Evolutionary conservation across 2,797 vertebrate species (phyloP), one percentile per base, ranked within the genome.

Genomic region (Sarcophilus harrisii): DNA sequence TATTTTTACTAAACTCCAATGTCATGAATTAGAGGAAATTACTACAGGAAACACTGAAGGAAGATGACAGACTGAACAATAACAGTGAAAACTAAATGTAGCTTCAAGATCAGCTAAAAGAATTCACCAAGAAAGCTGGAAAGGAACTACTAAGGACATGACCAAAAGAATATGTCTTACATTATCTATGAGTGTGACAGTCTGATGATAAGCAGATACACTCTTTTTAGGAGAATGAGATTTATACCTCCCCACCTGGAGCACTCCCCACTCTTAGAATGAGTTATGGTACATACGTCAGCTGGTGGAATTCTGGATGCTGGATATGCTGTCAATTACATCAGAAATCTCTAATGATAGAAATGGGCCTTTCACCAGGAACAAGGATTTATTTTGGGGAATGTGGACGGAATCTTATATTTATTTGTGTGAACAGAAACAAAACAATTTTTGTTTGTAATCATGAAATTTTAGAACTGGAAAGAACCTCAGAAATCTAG

Each of bases 241-340:
- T 2, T 21, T 66, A 45, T 24, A 90, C 32, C 52, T 54, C 52
- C 9, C 1, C 90, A 66, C 54, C 29, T 30, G 30, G 38, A 38
- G 18, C 14, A 38, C 38, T 45, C 73, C 57, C 14, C 12, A 4
- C 18, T 14, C 12, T 92, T 24, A 55, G 66, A 73, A 18, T 24
- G 11, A 11, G 0, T 55, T 93, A 2, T 0, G 24, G 58, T 10
- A 2, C 54, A 38, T 95, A 93, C 96, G 92, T 81, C 73, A 81
- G 18, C 57, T 93, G 52, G 62, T 91, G 54, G 89, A 62, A 95
- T 91, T 57, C 62, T 38, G 57, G 90, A 66, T 12, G 59, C 57
- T 96, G 62, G 38, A 60, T 94, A 96, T 89, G 57, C 49, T 60
- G 60, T 94, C 81, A 60, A 93, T 96, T 95, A 94, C 90, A 62